A percentile compares a stretch with the other conserved stretches of the same genome.
These are phyloP conservation scores for Petaurus breviceps DNA, from an alignment of 2,113 vertebrate species.

Conservation along the genomic window DNA sequence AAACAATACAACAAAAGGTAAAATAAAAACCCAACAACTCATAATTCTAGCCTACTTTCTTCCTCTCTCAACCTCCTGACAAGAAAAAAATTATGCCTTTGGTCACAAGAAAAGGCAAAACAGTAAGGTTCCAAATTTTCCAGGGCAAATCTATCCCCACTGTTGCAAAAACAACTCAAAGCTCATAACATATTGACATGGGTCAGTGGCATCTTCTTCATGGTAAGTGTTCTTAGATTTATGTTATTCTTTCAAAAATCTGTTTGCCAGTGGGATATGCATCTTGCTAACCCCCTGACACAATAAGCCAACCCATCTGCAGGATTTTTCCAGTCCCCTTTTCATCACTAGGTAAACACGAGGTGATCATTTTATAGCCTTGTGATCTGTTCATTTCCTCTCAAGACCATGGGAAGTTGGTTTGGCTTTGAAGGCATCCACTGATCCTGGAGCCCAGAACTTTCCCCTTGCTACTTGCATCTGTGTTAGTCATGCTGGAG, in stretches of 20 bases:
- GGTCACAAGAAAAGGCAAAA: neutral
- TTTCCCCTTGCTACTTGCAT: neutral
- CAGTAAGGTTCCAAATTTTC: neutral
- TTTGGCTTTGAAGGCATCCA: neutral
- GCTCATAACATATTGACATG: neutral
- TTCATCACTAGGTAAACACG: neutral
- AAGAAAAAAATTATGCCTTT: neutral
- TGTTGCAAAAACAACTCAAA: neutral
- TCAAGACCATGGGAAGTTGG: neutral
- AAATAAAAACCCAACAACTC: neutral
- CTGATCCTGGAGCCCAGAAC: neutral
- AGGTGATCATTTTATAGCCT: neutral
- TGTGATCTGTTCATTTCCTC: constrained; percentile 8
- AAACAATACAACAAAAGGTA: neutral
- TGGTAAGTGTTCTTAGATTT: neutral
- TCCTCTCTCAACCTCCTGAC: neutral
- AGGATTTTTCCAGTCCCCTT: neutral
- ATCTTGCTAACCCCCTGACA: neutral
- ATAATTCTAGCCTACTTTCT: neutral
- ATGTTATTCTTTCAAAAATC: neutral
- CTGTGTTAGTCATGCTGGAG: neutral
- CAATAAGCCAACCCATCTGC: neutral
- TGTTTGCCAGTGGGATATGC: neutral
- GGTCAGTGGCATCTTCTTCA: neutral
- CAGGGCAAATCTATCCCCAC: neutral